Evolutionary conservation across 2,113 vertebrate species (phyloP).

Genomic region (Nothobranchius kuhntae): DNA sequence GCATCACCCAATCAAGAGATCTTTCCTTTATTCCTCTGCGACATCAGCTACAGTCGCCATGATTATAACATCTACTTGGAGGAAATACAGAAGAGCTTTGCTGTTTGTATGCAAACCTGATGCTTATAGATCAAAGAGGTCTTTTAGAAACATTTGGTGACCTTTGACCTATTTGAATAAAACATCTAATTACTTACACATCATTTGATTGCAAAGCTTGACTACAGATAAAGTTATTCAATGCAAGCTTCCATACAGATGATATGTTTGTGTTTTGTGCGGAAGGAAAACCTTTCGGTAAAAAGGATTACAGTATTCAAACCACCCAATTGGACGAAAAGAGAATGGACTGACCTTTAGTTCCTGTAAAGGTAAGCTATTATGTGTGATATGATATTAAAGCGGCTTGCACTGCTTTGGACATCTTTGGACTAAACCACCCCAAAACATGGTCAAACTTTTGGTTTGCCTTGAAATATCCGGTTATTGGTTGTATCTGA

Average conservation of each 20-base stretch:
- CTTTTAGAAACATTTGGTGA: slow-evolving; percentile 17
- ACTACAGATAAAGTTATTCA: slow-evolving; percentile 43
- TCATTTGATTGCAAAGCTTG: slow-evolving; percentile 33
- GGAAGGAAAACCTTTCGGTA: slow-evolving; percentile 43
- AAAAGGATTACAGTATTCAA: slow-evolving; percentile 55
- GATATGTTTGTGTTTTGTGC: slow-evolving; percentile 21
- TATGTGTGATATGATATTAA: slow-evolving; percentile 55
- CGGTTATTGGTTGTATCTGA: slow-evolving; percentile 62
- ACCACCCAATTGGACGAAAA: slow-evolving; percentile 52
- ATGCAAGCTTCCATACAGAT: slow-evolving; percentile 47
- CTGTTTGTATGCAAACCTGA: slow-evolving; percentile 37
- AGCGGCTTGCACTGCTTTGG: slow-evolving; percentile 40
- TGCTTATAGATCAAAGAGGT: slow-evolving; percentile 20
- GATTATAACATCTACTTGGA: slow-evolving; percentile 27
- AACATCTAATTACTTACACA: slow-evolving; percentile 37
- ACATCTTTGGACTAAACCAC: background rate
- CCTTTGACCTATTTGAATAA: slow-evolving; percentile 24
- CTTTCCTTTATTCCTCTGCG: slow-evolving; percentile 49
- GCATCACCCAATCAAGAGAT: slow-evolving; percentile 43
- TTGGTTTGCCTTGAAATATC: slow-evolving; percentile 30
- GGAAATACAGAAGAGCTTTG: slow-evolving; percentile 30
- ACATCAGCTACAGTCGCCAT: slow-evolving; percentile 29
- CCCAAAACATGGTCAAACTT: slow-evolving; percentile 17
- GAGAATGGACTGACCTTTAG: slow-evolving; percentile 62
- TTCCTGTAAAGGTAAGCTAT: slow-evolving; percentile 68